Evolutionary conservation across 2,888 invertebrate species (phyloP).

Genomic region (Orthosia cruda): DNA sequence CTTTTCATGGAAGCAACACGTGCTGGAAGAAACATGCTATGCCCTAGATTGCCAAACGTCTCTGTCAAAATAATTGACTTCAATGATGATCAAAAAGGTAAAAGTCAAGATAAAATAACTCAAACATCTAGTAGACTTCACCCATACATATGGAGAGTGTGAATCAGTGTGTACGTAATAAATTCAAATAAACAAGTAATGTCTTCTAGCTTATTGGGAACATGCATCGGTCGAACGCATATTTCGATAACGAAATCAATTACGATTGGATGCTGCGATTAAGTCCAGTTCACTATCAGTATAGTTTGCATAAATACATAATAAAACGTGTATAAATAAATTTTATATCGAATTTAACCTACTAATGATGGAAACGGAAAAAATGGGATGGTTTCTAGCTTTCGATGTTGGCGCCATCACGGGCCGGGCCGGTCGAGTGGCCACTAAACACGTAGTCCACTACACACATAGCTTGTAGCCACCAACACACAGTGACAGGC

Average conservation of each 20-base stretch:
- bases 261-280: conserved; percentile 78
- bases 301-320: conserved; percentile 83
- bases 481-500: conserved; percentile 68
- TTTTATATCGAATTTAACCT: conserved; percentile 78
- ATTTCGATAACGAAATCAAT: conserved; percentile 80
- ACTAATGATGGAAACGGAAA: conserved; percentile 81
- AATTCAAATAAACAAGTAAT: conserved; percentile 39
- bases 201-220: conserved; percentile 54
- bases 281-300: conserved; percentile 77
- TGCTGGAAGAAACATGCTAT: background rate
- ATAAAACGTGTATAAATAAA: conserved; percentile 79
- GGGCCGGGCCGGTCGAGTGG: conserved; percentile 65
- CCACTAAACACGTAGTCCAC: conserved; percentile 53
- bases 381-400: conserved; percentile 79
- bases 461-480: conserved; percentile 65
- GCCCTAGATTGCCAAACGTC: background rate
- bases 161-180: conserved; percentile 38
- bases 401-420: conserved; percentile 80
- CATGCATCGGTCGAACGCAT: conserved; percentile 70
- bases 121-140: background rate
- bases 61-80: background rate
- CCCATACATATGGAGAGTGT: conserved; percentile 27
- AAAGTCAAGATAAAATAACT: background rate
- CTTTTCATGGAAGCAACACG: background rate
- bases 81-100: background rate